A percentile compares a stretch with the other conserved stretches of the same genome.
Evolutionary conservation across 1,140 invertebrate species (phyloP).

Genomic region (Tenebrio molitor): DNA sequence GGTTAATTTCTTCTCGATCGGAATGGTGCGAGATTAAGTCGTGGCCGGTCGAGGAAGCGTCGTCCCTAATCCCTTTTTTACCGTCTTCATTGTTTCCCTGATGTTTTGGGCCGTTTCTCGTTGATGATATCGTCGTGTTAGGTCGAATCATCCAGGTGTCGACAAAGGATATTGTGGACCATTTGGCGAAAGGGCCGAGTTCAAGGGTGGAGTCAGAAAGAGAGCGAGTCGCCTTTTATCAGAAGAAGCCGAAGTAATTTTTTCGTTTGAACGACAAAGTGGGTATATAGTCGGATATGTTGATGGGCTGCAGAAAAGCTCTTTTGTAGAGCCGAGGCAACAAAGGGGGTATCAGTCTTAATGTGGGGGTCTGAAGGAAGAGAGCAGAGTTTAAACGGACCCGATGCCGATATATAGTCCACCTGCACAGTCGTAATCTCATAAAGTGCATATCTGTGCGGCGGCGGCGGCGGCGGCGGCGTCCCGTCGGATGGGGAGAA

Average conservation of each 20-base stretch:
- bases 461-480: conserved; percentile 1
- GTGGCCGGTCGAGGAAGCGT: not conserved
- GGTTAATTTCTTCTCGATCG: not conserved
- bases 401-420: conserved; percentile 36
- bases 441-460: conserved; percentile 44
- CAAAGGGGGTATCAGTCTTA: conserved; percentile 29
- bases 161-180: not conserved
- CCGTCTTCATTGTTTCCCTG: not conserved
- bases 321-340: conserved; percentile 16
- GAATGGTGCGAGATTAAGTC: not conserved
- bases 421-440: conserved; percentile 38
- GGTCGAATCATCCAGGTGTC: conserved; percentile 3
- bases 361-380: not conserved
- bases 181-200: not conserved
- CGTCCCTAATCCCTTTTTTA: not conserved
- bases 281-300: conserved; percentile 29
- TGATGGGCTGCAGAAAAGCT: conserved; percentile 34
- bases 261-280: conserved; percentile 35
- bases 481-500: not conserved
- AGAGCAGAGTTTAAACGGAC: conserved; percentile 38
- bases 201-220: not conserved
- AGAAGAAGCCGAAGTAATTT: conserved; percentile 21
- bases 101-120: not conserved
- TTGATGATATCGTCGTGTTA: not conserved
- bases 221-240: conserved; percentile 3